A percentile compares a stretch with the other conserved stretches of the same genome.
Conservation (phyloP, 2,113 vertebrate genomes). For the Pundamilia nyererei region DNA sequence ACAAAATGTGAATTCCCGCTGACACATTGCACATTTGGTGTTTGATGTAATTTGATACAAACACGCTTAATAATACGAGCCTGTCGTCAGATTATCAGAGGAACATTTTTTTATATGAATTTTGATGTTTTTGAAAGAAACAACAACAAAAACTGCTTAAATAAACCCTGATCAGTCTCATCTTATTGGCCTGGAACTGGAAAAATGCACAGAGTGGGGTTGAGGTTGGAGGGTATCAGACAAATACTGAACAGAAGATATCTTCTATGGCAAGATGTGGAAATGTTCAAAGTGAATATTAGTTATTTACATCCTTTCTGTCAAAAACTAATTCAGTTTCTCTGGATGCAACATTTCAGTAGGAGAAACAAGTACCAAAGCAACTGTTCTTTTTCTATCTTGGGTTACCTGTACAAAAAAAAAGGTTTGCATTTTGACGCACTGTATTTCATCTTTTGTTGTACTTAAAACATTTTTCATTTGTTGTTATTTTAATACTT, state of each 20-base stretch:
- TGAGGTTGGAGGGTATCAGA: background rate
- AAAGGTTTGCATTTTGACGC: accelerated
- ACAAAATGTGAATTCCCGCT: background rate
- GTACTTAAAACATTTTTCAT: background rate
- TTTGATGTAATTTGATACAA: background rate
- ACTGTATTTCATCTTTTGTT: background rate
- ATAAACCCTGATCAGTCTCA: background rate
- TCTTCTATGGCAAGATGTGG: background rate
- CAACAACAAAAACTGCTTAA: background rate
- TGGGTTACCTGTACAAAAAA: accelerated
- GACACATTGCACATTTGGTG: background rate
- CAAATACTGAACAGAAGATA: background rate
- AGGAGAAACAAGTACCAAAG: accelerated
- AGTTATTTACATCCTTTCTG: background rate
- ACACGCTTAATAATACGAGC: background rate
- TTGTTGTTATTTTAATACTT: background rate
- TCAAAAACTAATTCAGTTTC: background rate
- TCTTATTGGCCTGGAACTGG: background rate
- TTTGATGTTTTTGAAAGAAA: background rate
- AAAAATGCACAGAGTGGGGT: background rate
- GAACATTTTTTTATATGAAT: background rate
- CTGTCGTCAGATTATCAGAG: background rate
- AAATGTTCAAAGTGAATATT: background rate
- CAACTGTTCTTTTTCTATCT: background rate
- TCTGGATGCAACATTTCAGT: background rate